phyloP scores from a whole-genome alignment of 2,888 invertebrate genomes.

The Drosophila lutescens region DNA sequence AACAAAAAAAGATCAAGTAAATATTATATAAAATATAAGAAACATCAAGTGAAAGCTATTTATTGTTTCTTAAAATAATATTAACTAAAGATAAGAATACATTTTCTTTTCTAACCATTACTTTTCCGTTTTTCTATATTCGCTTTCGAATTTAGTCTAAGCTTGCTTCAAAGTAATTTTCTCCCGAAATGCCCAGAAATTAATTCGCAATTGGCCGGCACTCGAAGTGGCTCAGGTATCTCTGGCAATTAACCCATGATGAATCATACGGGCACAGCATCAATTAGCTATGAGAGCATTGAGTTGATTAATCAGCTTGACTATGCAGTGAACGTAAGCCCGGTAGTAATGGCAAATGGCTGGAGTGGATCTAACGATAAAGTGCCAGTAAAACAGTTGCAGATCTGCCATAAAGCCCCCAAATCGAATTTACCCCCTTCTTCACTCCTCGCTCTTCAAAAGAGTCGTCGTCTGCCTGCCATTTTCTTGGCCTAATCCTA shows the following conservation, averaged over 20 bases:
- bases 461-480: constrained; percentile 1
- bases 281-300: constrained; percentile 10
- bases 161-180: not conserved
- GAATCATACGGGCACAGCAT: constrained; percentile 5
- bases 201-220: not conserved
- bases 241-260: not conserved
- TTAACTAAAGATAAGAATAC: too few relatives aligned
- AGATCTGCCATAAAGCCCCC: constrained; percentile 6
- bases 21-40: not conserved
- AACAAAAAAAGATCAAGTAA: too few relatives aligned
- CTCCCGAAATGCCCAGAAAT: not conserved
- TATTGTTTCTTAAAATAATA: too few relatives aligned
- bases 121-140: not conserved
- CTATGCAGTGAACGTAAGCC: constrained; percentile 5
- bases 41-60: too few relatives aligned
- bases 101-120: too few relatives aligned
- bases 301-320: not conserved
- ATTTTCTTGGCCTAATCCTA: constrained; percentile 39
- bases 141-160: not conserved
- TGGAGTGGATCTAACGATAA: not conserved
- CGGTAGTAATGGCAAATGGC: not conserved
- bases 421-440: constrained; percentile 12
- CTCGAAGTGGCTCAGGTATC: constrained; percentile 1
- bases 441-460: too few relatives aligned
- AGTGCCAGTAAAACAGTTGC: constrained; percentile 13